Conservation (phyloP, 2,888 invertebrate species). For the Oasisia sp. region DNA sequence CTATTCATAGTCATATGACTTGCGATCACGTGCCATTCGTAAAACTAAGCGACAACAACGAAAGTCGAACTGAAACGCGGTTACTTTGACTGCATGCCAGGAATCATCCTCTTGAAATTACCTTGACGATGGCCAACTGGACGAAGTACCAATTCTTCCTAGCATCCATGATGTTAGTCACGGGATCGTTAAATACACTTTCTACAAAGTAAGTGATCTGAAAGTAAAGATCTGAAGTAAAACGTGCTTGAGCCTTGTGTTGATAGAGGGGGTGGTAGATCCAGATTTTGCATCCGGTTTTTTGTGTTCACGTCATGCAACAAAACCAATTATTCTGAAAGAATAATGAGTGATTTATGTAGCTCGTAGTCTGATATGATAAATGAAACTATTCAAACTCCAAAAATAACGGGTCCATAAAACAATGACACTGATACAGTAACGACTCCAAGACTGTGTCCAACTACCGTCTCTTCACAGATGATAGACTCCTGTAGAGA, state of each 20-base stretch:
- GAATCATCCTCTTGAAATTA: background rate
- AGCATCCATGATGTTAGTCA: slow-evolving; percentile 20
- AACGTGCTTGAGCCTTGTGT: too few relatives aligned
- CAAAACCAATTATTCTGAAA: background rate
- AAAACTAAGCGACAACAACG: background rate
- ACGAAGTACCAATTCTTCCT: slow-evolving; percentile 23
- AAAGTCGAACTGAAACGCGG: background rate
- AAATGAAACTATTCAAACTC: background rate
- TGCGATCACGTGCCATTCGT: background rate
- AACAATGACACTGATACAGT: too few relatives aligned
- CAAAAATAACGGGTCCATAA: too few relatives aligned
- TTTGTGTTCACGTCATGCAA: background rate
- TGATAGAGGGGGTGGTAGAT: too few relatives aligned
- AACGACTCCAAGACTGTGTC: too few relatives aligned
- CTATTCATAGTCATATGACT: background rate
- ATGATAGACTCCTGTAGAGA: too few relatives aligned
- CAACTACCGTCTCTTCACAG: too few relatives aligned
- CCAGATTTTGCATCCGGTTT: background rate
- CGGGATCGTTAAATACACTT: slow-evolving; percentile 23
- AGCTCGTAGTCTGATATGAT: background rate
- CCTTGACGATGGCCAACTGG: slow-evolving; percentile 14
- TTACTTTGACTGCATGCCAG: background rate
- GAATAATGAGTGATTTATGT: background rate
- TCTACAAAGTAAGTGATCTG: slow-evolving; percentile 18
- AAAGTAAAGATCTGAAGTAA: background rate